Evolutionary conservation across 1,140 invertebrate species (phyloP).

Genomic region (Drosophila pectinifera): DNA sequence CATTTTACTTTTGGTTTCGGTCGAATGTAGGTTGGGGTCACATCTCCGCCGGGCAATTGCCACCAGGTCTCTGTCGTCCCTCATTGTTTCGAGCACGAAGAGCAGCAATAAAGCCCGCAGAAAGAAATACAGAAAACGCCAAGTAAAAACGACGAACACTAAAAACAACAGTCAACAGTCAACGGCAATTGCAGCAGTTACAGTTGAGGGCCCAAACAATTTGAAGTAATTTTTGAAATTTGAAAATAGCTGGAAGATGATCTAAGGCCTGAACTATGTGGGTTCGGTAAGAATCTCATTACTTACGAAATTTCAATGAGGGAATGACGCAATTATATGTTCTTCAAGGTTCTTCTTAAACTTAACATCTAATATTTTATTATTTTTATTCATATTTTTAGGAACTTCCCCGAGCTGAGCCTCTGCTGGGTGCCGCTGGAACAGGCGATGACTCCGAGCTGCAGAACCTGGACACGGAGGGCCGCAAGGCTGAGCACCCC

Average conservation of each 20-base stretch:
- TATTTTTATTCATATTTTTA: constrained; percentile 13
- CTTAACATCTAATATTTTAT: background rate
- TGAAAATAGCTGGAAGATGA: constrained; percentile 15
- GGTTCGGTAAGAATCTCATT: background rate
- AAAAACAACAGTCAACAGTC: constrained; percentile 11
- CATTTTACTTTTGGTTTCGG: constrained; percentile 80
- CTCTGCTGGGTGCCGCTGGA: constrained; percentile 73
- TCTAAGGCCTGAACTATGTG: constrained; percentile 24
- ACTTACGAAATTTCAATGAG: background rate
- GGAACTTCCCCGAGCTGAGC: constrained; percentile 84
- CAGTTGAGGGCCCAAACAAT: constrained; percentile 56
- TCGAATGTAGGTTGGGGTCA: constrained; percentile 79
- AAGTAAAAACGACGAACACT: constrained; percentile 21
- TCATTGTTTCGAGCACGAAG: constrained; percentile 52
- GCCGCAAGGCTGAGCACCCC: constrained; percentile 61
- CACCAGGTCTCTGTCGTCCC: constrained; percentile 36
- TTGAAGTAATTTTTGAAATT: constrained; percentile 46
- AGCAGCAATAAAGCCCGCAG: constrained; percentile 9
- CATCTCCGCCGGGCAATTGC: constrained; percentile 65
- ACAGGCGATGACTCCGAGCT: constrained; percentile 67
- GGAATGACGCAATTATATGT: background rate
- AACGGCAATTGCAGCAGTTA: constrained; percentile 44
- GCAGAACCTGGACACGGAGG: constrained; percentile 71
- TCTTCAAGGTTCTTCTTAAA: no score
- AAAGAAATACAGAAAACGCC: constrained; percentile 11